Evolutionary conservation across 2,113 vertebrate species (phyloP), one percentile per base, ranked within the genome.

Genomic region (Xiphophorus maculatus): DNA sequence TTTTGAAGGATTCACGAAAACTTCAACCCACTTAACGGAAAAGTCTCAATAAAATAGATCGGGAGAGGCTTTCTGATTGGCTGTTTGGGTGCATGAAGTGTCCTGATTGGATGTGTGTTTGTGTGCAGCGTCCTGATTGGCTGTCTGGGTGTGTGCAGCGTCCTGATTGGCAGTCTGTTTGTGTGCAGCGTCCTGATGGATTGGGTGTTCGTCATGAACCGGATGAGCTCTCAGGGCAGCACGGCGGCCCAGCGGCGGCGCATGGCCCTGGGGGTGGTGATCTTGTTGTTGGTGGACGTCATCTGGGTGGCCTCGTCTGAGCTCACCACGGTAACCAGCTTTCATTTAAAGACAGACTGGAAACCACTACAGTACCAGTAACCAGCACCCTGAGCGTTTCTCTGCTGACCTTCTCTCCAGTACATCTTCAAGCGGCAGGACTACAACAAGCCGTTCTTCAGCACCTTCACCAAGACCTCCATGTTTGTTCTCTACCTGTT

Each of bases 271-370:
- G 98, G 98, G 37, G 96, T 99, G 76, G 93, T 96, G 68, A 96
- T 99, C 85, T 96, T 99, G 58, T 94, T 99, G 69, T 94, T 99
- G 22, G 98, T 99, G 73, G 98, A 99, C 9, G 94, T 99, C 70
- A 98, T 99, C 84, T 99, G 98, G 98, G 98, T 99, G 1, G 98
- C 96, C 15, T 99, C 98, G 25, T 99, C 98, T 0, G 98, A 99
- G 77, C 96, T 99, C 48, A 97, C 97, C 68, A 95, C 96, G n/a
- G 98, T 99, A 37, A 37, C 35, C 35, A 37, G 10, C 10, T 37
- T 37, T 11, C 2, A 42, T 42, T 42, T 3, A 42, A 15, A 19
- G 19, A 48, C 15, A 19, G 44, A 48, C 14, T 48, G 44, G 44
- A 44, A 44, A 44, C 15, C 15, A 44, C 4, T 44, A 44, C 42